Evolutionary conservation across 2,797 vertebrate species (phyloP).

Genomic region (Bufotes viridis): DNA sequence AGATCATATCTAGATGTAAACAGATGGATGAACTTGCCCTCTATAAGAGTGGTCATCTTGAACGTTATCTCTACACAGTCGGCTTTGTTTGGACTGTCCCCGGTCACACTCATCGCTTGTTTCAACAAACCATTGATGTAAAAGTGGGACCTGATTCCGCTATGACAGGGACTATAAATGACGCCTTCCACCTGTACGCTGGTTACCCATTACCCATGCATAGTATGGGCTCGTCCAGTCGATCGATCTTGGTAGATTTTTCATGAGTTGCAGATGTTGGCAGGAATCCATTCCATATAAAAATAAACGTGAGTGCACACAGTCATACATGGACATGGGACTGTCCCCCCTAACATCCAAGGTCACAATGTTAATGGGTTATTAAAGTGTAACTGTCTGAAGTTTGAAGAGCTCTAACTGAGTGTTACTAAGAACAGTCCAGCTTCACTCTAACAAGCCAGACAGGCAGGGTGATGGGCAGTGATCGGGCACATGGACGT

Average conservation of each 20-base stretch:
- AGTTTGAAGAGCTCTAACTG: too few relatives aligned
- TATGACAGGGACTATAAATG: conserved; percentile 8
- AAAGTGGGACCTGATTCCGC: background rate
- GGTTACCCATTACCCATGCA: background rate
- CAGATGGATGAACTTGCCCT: background rate
- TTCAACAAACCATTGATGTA: background rate
- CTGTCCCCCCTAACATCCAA: background rate
- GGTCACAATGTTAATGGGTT: background rate
- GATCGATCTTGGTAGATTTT: background rate
- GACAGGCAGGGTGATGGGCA: too few relatives aligned
- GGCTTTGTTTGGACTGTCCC: conserved; percentile 17
- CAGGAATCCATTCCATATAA: background rate
- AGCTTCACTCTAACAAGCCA: too few relatives aligned
- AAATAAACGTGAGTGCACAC: background rate
- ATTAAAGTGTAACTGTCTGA: background rate
- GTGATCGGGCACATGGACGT: too few relatives aligned
- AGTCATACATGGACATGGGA: background rate
- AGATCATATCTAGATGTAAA: background rate
- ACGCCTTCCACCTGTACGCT: conserved; percentile 14
- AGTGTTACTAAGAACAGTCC: too few relatives aligned
- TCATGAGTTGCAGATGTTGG: background rate
- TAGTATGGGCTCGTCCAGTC: background rate
- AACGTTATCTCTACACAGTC: background rate
- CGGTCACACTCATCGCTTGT: background rate
- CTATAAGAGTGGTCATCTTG: background rate